Conservation (phyloP, 2,797 vertebrate genomes). For the Ataeniobius toweri region DNA sequence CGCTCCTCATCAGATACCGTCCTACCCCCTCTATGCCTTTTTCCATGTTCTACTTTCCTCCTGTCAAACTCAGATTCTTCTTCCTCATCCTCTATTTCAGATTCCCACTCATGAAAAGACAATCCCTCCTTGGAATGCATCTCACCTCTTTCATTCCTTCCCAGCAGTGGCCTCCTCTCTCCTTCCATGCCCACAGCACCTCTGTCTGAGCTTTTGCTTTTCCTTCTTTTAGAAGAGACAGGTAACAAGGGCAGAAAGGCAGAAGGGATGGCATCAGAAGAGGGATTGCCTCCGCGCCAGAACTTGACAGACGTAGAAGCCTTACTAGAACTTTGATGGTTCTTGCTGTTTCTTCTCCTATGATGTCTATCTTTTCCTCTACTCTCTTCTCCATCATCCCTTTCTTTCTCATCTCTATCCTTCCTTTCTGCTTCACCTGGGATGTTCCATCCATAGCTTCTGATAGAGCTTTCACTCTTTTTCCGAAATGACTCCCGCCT, state of each 20-base stretch:
- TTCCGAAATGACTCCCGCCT: constrained; percentile 78
- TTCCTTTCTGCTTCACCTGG: constrained; percentile 72
- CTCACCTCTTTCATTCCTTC: constrained; percentile 68
- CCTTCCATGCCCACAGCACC: constrained; percentile 73
- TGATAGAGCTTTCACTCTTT: constrained; percentile 80
- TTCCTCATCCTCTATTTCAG: constrained; percentile 72
- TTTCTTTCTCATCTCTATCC: constrained; percentile 74
- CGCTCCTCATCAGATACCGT: constrained; percentile 77
- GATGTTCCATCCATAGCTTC: constrained; percentile 81
- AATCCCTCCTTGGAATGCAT: constrained; percentile 77
- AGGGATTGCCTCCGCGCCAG: constrained; percentile 74
- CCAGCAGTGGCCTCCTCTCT: constrained; percentile 79
- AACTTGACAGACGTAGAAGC: constrained; percentile 81
- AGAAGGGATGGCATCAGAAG: constrained; percentile 72
- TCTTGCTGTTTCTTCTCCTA: constrained; percentile 75
- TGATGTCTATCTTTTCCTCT: constrained; percentile 71
- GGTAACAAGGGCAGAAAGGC: constrained; percentile 81
- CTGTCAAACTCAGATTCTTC: constrained; percentile 77
- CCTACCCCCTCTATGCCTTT: constrained; percentile 65
- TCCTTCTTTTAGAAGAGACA: constrained; percentile 77
- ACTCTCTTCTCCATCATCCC: constrained; percentile 70
- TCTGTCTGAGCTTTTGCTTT: constrained; percentile 79
- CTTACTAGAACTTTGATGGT: constrained; percentile 72
- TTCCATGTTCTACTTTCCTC: constrained; percentile 68
- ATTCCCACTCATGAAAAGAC: constrained; percentile 82